These are phyloP conservation scores for Hedya salicella DNA, from an alignment of 2,888 invertebrate species.

Conservation along the genomic window DNA sequence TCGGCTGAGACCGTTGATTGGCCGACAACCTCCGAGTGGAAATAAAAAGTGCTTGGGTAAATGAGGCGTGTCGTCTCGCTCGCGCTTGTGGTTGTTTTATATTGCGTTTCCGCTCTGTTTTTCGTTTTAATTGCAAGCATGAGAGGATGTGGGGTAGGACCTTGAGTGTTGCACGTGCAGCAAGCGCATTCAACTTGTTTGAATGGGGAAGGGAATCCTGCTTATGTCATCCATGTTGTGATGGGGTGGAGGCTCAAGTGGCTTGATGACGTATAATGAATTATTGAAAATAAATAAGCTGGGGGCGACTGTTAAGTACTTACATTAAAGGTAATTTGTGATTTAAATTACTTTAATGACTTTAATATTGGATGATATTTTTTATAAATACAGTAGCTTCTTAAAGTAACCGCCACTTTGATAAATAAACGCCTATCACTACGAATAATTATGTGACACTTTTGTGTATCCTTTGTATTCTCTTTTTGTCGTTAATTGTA, in stretches of 20 bases:
- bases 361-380: no score
- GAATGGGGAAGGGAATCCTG: conserved; percentile 69
- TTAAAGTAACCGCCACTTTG: no score
- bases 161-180: conserved; percentile 83
- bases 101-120: conserved; percentile 69
- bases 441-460: no score
- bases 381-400: no score
- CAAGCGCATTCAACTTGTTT: conserved; percentile 77
- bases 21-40: conserved; percentile 82
- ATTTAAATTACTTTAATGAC: background rate
- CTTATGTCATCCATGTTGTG: conserved; percentile 70
- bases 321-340: background rate
- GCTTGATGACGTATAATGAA: conserved; percentile 35
- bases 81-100: conserved; percentile 58
- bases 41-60: conserved; percentile 83
- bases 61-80: conserved; percentile 77
- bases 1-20: conserved; percentile 81
- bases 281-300: conserved; percentile 32
- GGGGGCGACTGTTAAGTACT: background rate
- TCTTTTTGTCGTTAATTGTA: no score
- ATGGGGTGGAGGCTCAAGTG: conserved; percentile 47
- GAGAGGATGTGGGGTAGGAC: conserved; percentile 81
- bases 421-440: no score
- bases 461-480: no score
- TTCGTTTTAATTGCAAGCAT: conserved; percentile 83